Evolutionary conservation across 2,113 vertebrate genomes (phyloP), one percentile per base, ranked within the genome.

Genomic region (Apaloderma vittatum): DNA sequence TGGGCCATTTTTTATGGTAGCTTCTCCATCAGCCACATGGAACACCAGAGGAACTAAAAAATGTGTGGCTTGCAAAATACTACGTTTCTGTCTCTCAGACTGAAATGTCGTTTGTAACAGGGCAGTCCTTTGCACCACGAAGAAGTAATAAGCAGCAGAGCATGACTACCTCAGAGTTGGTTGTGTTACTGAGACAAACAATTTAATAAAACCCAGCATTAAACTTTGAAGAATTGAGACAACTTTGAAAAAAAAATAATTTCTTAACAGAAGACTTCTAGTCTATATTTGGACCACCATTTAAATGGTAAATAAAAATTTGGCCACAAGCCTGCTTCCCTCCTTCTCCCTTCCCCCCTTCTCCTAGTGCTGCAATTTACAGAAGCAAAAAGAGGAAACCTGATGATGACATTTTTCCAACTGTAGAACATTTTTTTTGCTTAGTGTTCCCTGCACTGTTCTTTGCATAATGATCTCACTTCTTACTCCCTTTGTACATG

Each of bases 191-290:
- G 76, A 80, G 70, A 55, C 74, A 86, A 93, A 93, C 45, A 78
- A 77, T 84, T 29, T 59, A 68, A 37, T 66, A 92, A 95, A 96
- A 82, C 13, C 52, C 71, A 93, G 76, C 84, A 93, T 58, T 93
- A 81, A 86, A 88, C 49, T 94, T 83, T 72, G 73, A 97, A 88
- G 90, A 96, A 78, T 79, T 90, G 30, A 21, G 78, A 94, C 46
- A 88, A 51, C 70, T 95, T 67, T 43, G 66, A 66, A 72, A 79
- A 68, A 68, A 76, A 75, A 51, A 9, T 2, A 2, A 22, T 58
- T 84, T 97, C 79, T 88, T 90, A 95, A 73, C 54, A 84, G 94
- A 66, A 86, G 45, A 93, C 57, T 86, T 90, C 70, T 88, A 68
- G 81, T 93, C 90, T 89, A 51, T 89, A 34, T 68, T 96, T 93